Percentiles rank a stretch among this genome's conserved stretches.
Conservation (phyloP, 2,888 invertebrate genomes). For the Epistrophe grossulariae region DNA sequence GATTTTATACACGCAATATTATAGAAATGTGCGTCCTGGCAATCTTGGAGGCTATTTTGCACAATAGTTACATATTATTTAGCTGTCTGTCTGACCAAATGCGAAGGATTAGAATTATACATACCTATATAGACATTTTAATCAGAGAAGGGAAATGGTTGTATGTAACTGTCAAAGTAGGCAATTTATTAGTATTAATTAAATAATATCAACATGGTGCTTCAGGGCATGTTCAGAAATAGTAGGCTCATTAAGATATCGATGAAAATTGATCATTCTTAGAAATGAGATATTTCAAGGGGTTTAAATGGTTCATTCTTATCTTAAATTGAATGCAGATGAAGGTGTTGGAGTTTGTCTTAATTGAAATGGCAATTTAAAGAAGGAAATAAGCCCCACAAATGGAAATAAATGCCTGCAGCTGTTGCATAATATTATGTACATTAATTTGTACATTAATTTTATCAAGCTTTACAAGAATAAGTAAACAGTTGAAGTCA, state of each 20-base stretch:
- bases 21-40: not conserved
- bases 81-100: slow-evolving; percentile 13
- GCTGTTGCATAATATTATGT: no score
- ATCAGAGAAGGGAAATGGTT: not conserved
- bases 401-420: no score
- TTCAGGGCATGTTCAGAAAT: not conserved
- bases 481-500: no score
- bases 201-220: not conserved
- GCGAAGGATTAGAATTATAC: not conserved
- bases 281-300: not conserved
- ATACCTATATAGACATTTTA: not conserved
- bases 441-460: no score
- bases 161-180: slow-evolving; percentile 8
- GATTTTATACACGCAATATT: no score
- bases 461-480: no score
- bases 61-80: slow-evolving; percentile 47
- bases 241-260: not conserved
- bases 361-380: no score
- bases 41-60: slow-evolving; percentile 29
- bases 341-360: not conserved
- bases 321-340: not conserved
- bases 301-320: not conserved
- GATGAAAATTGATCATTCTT: not conserved
- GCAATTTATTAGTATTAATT: slow-evolving; percentile 60
- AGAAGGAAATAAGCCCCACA: no score